Conservation (phyloP, 2,888 invertebrate species). For the Tenodera sinensis region DNA sequence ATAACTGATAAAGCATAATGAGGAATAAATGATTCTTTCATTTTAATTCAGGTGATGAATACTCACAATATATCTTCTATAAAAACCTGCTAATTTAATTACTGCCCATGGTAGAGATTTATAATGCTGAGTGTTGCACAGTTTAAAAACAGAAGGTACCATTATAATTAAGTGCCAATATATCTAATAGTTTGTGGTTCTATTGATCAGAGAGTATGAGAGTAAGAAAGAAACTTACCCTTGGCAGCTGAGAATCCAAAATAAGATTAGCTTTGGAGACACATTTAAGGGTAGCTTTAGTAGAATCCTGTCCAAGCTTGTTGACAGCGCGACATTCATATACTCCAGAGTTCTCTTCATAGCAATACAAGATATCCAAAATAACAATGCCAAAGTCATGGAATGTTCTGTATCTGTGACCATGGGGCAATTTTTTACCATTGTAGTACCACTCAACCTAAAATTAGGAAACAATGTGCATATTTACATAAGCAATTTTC, state of each 20-base stretch:
- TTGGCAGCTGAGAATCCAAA: constrained; percentile 88
- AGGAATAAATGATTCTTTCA: too few relatives aligned
- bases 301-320: constrained; percentile 83
- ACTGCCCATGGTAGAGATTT: too few relatives aligned
- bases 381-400: constrained; percentile 97
- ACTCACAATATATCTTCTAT: too few relatives aligned
- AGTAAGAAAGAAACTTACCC: constrained; percentile 53
- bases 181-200: too few relatives aligned
- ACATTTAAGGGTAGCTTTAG: constrained; percentile 80
- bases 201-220: background rate
- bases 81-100: too few relatives aligned
- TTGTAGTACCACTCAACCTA: constrained; percentile 90
- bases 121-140: too few relatives aligned
- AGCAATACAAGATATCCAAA: constrained; percentile 90
- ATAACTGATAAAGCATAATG: too few relatives aligned
- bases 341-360: constrained; percentile 91
- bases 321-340: constrained; percentile 93
- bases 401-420: constrained; percentile 95
- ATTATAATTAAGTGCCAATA: too few relatives aligned
- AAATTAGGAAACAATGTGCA: background rate
- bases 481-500: background rate
- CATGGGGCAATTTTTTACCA: constrained; percentile 86
- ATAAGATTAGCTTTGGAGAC: constrained; percentile 85
- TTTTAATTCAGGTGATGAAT: too few relatives aligned
- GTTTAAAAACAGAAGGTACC: too few relatives aligned